phyloP scores from a whole-genome alignment of 1,140 invertebrate species.

The Triops longicaudatus region DNA sequence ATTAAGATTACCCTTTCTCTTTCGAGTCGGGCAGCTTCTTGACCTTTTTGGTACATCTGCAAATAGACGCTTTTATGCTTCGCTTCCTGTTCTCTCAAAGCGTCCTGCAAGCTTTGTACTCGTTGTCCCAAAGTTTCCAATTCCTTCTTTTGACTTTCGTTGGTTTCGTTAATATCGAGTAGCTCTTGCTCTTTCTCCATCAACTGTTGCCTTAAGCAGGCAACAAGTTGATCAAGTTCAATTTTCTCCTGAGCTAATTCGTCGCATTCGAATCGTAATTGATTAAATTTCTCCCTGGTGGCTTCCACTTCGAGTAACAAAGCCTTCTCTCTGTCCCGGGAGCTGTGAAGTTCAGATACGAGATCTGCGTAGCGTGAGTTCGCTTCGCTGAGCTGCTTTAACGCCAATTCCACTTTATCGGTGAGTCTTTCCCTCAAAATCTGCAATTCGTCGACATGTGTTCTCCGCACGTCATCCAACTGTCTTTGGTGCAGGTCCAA shows the following conservation, averaged over 20 bases:
- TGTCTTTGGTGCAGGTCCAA: slow-evolving; percentile 24
- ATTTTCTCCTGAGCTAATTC: neutral
- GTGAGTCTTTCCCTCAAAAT: slow-evolving; percentile 55
- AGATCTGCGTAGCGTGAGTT: slow-evolving; percentile 51
- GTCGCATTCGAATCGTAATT: slow-evolving; percentile 6
- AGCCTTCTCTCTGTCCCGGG: slow-evolving; percentile 27
- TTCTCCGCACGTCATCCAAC: slow-evolving; percentile 31
- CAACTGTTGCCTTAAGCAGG: slow-evolving; percentile 31
- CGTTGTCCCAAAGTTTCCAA: slow-evolving; percentile 37
- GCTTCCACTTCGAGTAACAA: neutral
- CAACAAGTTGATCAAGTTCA: neutral
- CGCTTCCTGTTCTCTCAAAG: slow-evolving; percentile 54
- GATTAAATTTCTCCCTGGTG: neutral
- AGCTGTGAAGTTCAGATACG: slow-evolving; percentile 21
- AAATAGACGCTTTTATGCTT: slow-evolving; percentile 62
- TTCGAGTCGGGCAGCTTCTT: neutral
- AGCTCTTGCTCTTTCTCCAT: slow-evolving; percentile 50
- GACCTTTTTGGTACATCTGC: slow-evolving; percentile 70
- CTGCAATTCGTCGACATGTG: slow-evolving; percentile 34
- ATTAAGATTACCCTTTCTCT: neutral
- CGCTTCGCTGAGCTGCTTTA: slow-evolving; percentile 67
- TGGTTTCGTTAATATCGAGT: slow-evolving; percentile 28
- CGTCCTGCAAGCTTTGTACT: slow-evolving; percentile 41
- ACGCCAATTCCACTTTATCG: slow-evolving; percentile 62
- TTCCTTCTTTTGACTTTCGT: neutral